These are phyloP conservation scores for Xiphorhynchus erythropygius DNA, from an alignment of 2,797 vertebrate genomes.

Conservation along the genomic window DNA sequence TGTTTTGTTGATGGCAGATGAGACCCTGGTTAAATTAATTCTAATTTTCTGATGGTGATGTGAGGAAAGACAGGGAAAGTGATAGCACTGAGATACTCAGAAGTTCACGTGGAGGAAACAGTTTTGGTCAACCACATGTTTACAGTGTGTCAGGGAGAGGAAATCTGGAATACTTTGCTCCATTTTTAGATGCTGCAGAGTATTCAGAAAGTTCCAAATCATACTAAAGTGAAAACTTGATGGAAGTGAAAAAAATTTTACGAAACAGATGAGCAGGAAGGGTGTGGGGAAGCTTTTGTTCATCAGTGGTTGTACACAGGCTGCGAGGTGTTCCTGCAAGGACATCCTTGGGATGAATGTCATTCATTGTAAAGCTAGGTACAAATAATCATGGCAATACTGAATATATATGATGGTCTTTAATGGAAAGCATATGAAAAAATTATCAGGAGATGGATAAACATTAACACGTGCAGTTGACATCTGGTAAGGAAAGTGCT, in stretches of 20 bases:
- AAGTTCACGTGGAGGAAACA: background rate
- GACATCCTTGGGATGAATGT: background rate
- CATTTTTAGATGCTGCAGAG: fast-evolving
- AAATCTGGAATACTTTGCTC: background rate
- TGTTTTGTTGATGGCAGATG: background rate
- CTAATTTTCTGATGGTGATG: background rate
- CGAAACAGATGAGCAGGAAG: background rate
- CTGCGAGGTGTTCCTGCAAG: background rate
- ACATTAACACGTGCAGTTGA: background rate
- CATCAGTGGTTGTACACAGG: background rate
- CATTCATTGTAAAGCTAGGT: background rate
- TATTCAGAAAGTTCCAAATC: background rate
- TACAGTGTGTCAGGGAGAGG: background rate
- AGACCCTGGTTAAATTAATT: background rate
- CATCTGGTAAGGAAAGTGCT: background rate
- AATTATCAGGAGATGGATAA: background rate
- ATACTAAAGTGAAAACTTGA: background rate
- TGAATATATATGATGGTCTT: background rate
- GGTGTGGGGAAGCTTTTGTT: background rate
- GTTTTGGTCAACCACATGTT: background rate
- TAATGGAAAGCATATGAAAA: background rate
- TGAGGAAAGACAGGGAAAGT: background rate
- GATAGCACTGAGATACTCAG: background rate
- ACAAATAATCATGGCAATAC: background rate
- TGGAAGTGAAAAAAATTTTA: background rate